Evolutionary conservation across 2,113 vertebrate genomes (phyloP).

Genomic region (Cynocephalus volans): DNA sequence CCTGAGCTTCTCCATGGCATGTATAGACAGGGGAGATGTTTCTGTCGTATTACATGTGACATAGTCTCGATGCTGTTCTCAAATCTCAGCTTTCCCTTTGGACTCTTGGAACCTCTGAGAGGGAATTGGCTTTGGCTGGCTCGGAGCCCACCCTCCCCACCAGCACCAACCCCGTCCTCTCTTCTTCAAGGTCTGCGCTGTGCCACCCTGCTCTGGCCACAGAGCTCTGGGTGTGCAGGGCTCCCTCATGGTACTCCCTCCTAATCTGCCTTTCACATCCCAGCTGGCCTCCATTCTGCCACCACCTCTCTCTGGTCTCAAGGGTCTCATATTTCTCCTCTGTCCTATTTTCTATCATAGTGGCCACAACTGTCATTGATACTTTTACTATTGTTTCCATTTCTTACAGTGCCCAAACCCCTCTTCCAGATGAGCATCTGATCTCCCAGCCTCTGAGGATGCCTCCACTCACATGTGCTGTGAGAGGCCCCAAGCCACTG

Average conservation of each 20-base stretch:
- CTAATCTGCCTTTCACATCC: background rate
- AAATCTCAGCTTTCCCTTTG: background rate
- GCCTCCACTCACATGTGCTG: fast-evolving
- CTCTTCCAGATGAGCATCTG: background rate
- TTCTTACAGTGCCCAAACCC: background rate
- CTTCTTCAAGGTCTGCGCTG: background rate
- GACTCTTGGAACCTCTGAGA: fast-evolving
- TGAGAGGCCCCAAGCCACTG: fast-evolving
- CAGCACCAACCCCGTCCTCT: too few species aligned
- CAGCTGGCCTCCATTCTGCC: background rate
- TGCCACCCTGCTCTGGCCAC: too few species aligned
- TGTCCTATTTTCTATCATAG: background rate
- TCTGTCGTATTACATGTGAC: fast-evolving
- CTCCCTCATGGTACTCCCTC: too few species aligned
- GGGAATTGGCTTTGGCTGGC: background rate
- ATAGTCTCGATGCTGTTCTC: fast-evolving
- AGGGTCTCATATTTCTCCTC: conserved; percentile 8
- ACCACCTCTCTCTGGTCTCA: background rate
- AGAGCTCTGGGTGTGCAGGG: too few species aligned
- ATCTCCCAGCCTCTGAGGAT: background rate
- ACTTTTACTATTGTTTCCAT: fast-evolving
- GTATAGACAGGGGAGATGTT: too few species aligned
- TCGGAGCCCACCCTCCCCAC: background rate
- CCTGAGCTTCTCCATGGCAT: background rate
- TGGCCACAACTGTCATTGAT: too few species aligned